Conservation (phyloP, 2,113 vertebrate genomes). For the Aspiorhynchus laticeps region DNA sequence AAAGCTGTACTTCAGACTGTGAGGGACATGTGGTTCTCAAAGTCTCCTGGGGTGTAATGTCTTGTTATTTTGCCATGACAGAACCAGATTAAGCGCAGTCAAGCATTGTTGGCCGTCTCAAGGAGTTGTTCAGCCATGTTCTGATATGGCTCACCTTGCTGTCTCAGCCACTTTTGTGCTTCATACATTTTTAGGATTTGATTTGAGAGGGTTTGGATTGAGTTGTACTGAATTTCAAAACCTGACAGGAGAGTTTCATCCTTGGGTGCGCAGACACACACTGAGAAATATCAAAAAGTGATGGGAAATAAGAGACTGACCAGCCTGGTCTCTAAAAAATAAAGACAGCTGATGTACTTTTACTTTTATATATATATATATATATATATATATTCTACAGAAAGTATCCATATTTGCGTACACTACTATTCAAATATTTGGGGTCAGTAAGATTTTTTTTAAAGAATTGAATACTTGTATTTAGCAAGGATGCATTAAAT, state of each 20-base stretch:
- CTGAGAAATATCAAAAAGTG: background rate
- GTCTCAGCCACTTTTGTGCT: background rate
- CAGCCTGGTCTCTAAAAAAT: background rate
- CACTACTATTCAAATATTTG: background rate
- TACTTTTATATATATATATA: background rate
- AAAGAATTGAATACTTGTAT: background rate
- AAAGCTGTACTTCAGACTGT: conserved; percentile 64
- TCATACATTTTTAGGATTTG: conserved; percentile 2
- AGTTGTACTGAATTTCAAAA: conserved; percentile 24
- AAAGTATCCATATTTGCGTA: background rate
- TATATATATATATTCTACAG: background rate
- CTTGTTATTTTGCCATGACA: conserved; percentile 69
- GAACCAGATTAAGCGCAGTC: conserved; percentile 53
- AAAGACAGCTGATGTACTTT: background rate
- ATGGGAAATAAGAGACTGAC: background rate
- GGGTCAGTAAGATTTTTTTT: background rate
- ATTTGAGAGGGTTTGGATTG: conserved; percentile 5
- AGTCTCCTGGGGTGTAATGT: conserved; percentile 70
- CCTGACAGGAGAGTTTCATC: conserved; percentile 13
- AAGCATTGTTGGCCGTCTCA: conserved; percentile 19
- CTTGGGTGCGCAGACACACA: background rate
- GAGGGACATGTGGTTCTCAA: conserved; percentile 63
- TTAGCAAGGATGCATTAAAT: background rate
- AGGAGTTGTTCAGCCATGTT: background rate
- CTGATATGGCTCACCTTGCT: conserved; percentile 5